Evolutionary conservation across 1,140 invertebrate genomes (phyloP).

Genomic region (Apis laboriosa): DNA sequence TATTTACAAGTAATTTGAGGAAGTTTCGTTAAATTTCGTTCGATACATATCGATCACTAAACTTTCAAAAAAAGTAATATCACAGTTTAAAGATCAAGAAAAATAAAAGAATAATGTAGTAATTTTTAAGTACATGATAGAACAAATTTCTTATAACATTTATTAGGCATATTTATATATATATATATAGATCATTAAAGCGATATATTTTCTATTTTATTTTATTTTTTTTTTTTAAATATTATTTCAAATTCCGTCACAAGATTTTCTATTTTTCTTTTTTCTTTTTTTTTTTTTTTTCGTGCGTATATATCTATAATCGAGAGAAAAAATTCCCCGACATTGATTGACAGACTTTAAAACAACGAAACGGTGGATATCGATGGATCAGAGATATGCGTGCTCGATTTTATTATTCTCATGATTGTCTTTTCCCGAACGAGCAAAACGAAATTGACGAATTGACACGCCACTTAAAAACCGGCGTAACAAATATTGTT

Average conservation of each 20-base stretch:
- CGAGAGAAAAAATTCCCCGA: not conserved
- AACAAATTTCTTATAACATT: not conserved
- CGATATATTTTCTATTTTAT: not conserved
- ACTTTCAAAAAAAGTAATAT: no score
- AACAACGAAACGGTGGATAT: not conserved
- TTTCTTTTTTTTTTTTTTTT: not conserved
- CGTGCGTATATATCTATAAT: not conserved
- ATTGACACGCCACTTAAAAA: not conserved
- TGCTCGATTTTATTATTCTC: constrained; percentile 1
- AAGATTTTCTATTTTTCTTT: not conserved
- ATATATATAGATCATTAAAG: not conserved
- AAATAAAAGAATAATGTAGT: no score
- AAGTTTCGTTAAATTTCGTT: no score
- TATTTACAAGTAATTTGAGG: no score
- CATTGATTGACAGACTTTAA: constrained; percentile 16
- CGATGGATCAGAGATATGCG: not conserved
- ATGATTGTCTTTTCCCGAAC: not conserved
- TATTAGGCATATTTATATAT: not conserved
- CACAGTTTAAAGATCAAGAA: no score
- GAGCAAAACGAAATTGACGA: constrained; percentile 5
- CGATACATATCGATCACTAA: no score
- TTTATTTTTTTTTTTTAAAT: not conserved
- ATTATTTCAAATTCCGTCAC: no score
- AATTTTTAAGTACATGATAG: no score
- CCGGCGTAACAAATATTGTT: not conserved